Conservation (phyloP, 1,140 invertebrate species). For the Oedothorax gibbosus region DNA sequence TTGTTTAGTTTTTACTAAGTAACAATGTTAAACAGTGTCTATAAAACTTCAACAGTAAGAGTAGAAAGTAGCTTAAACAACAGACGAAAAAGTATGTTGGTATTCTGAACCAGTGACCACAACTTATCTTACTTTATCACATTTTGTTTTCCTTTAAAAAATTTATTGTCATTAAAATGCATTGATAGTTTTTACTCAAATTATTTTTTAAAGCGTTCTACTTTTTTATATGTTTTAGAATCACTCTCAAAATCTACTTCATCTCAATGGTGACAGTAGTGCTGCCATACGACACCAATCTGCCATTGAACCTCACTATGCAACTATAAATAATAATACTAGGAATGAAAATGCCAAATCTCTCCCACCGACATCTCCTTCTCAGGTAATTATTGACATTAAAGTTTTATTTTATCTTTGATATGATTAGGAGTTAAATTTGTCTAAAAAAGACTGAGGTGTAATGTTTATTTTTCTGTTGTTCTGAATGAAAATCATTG, state of each 20-base stretch:
- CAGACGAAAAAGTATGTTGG: no score
- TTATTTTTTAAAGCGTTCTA: not conserved
- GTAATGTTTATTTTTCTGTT: no score
- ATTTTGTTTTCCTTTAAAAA: not conserved
- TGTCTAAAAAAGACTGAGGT: no score
- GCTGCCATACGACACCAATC: conserved; percentile 39
- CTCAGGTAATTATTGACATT: conserved; percentile 24
- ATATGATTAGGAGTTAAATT: not conserved
- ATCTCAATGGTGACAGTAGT: conserved; percentile 41
- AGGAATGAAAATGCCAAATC: conserved; percentile 45
- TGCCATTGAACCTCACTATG: conserved; percentile 32
- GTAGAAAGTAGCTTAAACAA: no score
- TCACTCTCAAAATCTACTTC: conserved; percentile 37
- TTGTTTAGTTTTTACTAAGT: no score
- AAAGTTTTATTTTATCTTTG: not conserved
- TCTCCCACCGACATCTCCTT: conserved; percentile 39
- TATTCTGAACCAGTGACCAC: not conserved
- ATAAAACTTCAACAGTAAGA: no score
- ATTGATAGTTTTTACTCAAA: not conserved
- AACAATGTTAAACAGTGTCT: no score
- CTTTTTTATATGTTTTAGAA: not conserved
- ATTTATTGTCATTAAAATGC: not conserved
- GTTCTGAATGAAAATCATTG: no score
- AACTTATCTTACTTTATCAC: not conserved
- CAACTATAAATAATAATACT: conserved; percentile 26